Conservation (phyloP, 2,888 invertebrate genomes). For the Lithophane ornitopus region DNA sequence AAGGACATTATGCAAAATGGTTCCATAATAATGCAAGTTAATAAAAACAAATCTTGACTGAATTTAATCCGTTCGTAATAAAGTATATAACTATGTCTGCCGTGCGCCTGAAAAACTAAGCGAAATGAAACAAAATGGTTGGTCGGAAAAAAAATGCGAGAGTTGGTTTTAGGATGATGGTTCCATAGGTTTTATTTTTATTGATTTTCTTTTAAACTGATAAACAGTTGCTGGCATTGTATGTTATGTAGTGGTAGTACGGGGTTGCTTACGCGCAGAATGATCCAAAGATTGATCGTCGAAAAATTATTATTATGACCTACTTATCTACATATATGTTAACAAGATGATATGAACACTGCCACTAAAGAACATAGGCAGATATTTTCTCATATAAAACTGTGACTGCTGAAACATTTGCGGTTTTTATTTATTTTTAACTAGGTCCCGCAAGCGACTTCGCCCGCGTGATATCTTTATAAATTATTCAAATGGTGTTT, state of each 20-base stretch:
- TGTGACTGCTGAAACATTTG: neutral
- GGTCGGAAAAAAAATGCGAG: conserved; percentile 65
- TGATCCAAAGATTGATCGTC: neutral
- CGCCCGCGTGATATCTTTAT: no score
- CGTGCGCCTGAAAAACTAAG: conserved; percentile 62
- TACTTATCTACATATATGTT: neutral
- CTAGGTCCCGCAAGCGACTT: no score
- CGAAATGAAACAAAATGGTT: conserved; percentile 73
- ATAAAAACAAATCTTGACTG: conserved; percentile 75
- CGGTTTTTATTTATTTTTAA: neutral
- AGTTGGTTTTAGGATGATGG: neutral
- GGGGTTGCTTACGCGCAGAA: neutral
- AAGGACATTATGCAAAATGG: conserved; percentile 79
- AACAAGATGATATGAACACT: neutral
- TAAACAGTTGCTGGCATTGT: neutral
- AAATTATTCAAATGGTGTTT: no score
- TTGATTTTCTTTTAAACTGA: neutral
- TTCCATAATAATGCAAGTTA: conserved; percentile 77
- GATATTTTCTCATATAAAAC: neutral
- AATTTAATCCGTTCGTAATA: conserved; percentile 70
- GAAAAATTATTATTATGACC: neutral
- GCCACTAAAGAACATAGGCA: neutral
- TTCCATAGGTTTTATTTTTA: conserved; percentile 16
- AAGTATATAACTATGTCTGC: conserved; percentile 70
- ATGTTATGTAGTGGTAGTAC: neutral